These are phyloP conservation scores for Leptinotarsa texana DNA, from an alignment of 1,140 invertebrate species.

Conservation along the genomic window DNA sequence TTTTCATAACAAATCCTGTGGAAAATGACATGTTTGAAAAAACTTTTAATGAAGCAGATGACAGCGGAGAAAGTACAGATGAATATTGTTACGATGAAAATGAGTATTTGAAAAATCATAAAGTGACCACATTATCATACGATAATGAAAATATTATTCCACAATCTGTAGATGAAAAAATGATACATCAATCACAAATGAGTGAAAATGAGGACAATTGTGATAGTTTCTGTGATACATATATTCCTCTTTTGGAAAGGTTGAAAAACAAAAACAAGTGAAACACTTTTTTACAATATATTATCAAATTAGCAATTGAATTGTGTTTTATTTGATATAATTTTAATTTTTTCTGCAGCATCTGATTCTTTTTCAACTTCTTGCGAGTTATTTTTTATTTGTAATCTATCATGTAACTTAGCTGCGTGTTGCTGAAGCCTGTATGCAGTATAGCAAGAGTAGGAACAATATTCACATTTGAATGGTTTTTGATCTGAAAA, in stretches of 20 bases:
- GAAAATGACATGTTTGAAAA: conserved; percentile 49
- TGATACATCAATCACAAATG: neutral
- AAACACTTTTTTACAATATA: neutral
- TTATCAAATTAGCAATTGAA: neutral
- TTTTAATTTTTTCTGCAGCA: neutral
- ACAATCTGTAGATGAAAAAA: conserved; percentile 10
- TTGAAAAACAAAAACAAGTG: conserved; percentile 28
- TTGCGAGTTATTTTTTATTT: conserved; percentile 14
- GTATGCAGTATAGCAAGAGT: conserved; percentile 39
- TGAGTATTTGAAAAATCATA: conserved; percentile 16
- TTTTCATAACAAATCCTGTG: conserved; percentile 38
- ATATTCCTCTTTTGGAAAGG: conserved; percentile 40
- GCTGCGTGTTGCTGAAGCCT: conserved; percentile 41
- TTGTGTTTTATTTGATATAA: neutral
- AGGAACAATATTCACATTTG: conserved; percentile 36
- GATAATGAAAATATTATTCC: too few relatives aligned
- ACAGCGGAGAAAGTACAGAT: conserved; percentile 24
- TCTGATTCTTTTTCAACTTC: neutral
- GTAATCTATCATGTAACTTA: conserved; percentile 34
- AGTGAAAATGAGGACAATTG: conserved; percentile 1
- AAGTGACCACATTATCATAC: neutral
- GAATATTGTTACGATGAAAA: conserved; percentile 27
- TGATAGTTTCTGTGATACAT: conserved; percentile 37
- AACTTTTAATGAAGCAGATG: conserved; percentile 52
- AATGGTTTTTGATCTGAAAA: conserved; percentile 40